These are phyloP conservation scores for Adrianichthys oophorus DNA, from an alignment of 2,797 vertebrate genomes.

Conservation along the genomic window DNA sequence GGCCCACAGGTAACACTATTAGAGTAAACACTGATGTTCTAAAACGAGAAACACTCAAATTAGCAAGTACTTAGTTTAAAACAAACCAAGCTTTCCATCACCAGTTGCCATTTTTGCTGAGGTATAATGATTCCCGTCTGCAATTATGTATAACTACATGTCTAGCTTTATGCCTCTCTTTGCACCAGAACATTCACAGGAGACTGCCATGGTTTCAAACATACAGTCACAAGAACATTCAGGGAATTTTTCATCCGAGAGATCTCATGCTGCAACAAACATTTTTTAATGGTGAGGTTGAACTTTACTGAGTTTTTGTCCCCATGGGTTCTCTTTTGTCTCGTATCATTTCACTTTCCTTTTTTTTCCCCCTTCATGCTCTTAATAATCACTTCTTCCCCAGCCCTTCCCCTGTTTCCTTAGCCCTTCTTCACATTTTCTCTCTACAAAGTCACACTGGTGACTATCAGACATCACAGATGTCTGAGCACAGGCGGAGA, in stretches of 20 bases:
- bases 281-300: slow-evolving; percentile 56
- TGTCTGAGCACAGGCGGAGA: slow-evolving; percentile 15
- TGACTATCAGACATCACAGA: not conserved
- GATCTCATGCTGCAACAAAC: slow-evolving; percentile 53
- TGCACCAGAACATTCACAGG: too few relatives aligned
- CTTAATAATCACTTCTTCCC: slow-evolving; percentile 9
- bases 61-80: too few relatives aligned
- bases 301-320: slow-evolving; percentile 28
- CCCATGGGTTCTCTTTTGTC: slow-evolving; percentile 5
- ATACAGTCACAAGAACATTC: too few relatives aligned
- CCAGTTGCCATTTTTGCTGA: too few relatives aligned
- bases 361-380: slow-evolving; percentile 3
- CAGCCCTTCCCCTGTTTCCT: not conserved
- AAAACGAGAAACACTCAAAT: too few relatives aligned
- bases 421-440: slow-evolving; percentile 32
- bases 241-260: slow-evolving; percentile 28
- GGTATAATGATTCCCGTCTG: too few relatives aligned
- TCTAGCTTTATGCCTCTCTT: too few relatives aligned
- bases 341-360: slow-evolving; percentile 11
- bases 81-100: too few relatives aligned
- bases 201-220: too few relatives aligned
- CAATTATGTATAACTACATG: too few relatives aligned
- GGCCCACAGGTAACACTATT: too few relatives aligned
- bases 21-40: too few relatives aligned
- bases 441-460: slow-evolving; percentile 16